Evolutionary conservation across 2,113 vertebrate genomes (phyloP).

Genomic region (Sander vitreus): DNA sequence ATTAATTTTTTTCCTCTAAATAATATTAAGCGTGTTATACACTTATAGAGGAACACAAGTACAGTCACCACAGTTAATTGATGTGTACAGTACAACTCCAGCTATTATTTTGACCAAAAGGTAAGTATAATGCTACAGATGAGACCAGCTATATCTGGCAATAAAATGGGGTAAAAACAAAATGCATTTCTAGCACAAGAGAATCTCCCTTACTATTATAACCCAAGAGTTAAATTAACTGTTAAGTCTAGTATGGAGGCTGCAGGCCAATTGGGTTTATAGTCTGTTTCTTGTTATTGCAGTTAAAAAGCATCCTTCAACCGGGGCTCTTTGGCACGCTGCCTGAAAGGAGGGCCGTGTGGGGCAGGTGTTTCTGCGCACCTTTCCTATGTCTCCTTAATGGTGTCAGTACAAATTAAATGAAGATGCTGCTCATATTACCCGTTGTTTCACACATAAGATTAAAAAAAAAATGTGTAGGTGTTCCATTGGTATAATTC

Average conservation of each 20-base stretch:
- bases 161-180: background rate
- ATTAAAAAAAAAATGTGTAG: constrained; percentile 1
- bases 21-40: background rate
- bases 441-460: background rate
- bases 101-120: background rate
- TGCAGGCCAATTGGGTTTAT: constrained; percentile 56
- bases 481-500: background rate
- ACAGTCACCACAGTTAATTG: background rate
- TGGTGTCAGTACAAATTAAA: constrained; percentile 36
- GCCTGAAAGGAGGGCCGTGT: constrained; percentile 68
- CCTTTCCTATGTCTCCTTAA: constrained; percentile 63
- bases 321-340: constrained; percentile 80
- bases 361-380: constrained; percentile 47
- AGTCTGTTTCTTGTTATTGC: constrained; percentile 89
- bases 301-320: constrained; percentile 75
- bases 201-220: constrained; percentile 26
- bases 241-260: constrained; percentile 32
- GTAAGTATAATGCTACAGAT: constrained; percentile 26
- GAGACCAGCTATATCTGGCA: background rate
- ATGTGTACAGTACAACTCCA: background rate
- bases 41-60: background rate
- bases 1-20: background rate
- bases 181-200: background rate
- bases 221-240: constrained; percentile 25
- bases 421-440: constrained; percentile 36